Conservation (phyloP, 2,888 invertebrate species). For the Galeopsomyia nigrocyanea region DNA sequence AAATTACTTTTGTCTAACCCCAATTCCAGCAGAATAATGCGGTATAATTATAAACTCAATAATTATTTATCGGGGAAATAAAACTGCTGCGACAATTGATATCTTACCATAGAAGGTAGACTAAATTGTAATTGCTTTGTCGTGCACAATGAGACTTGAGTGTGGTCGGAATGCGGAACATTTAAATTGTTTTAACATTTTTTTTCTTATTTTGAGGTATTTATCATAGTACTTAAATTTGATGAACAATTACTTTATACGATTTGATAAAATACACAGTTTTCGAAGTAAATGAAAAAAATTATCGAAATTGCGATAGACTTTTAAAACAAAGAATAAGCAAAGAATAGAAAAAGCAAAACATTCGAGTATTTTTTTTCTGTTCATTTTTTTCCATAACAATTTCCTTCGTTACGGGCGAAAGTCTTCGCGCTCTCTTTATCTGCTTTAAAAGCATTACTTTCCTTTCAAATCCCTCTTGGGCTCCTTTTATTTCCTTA, state of each 20-base stretch:
- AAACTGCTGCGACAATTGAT: conserved; percentile 54
- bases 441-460: conserved; percentile 41
- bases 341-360: too few relatives aligned
- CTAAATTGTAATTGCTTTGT: conserved; percentile 49
- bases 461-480: conserved; percentile 31
- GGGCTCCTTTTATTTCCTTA: conserved; percentile 47
- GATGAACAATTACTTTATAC: too few relatives aligned
- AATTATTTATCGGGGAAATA: conserved; percentile 50
- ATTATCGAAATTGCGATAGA: too few relatives aligned
- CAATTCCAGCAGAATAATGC: conserved; percentile 46
- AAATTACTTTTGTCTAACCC: conserved; percentile 34
- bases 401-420: conserved; percentile 18
- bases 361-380: conserved; percentile 27
- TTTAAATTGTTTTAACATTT: too few relatives aligned
- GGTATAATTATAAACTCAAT: conserved; percentile 40
- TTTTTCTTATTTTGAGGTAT: too few relatives aligned
- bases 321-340: too few relatives aligned
- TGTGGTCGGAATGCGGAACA: neutral
- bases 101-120: conserved; percentile 49
- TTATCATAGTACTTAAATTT: too few relatives aligned
- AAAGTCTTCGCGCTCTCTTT: conserved; percentile 29
- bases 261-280: too few relatives aligned
- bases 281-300: too few relatives aligned
- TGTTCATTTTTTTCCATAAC: conserved; percentile 2
- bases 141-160: conserved; percentile 49